phyloP scores from a whole-genome alignment of 2,797 vertebrate species.

The Neosilurus mollespiculum region DNA sequence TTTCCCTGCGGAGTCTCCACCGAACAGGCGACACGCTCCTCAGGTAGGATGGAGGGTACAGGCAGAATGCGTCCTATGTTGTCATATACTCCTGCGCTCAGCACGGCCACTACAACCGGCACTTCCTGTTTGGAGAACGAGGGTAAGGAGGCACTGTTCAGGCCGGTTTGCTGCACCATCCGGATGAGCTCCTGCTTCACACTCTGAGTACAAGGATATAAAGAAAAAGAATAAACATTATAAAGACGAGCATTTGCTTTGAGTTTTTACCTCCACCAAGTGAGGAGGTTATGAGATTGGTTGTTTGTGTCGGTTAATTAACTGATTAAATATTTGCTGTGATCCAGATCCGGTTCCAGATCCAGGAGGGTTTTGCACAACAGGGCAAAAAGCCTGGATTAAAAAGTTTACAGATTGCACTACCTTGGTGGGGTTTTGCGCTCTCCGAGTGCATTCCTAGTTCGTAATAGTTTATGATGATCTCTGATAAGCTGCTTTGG shows the following conservation, averaged over 20 bases:
- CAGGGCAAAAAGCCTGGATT: too few species aligned
- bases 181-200: conserved; percentile 88
- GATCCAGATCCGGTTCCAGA: too few species aligned
- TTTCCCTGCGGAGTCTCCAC: conserved; percentile 93
- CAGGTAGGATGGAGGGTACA: conserved; percentile 84
- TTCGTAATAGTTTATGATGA: not conserved
- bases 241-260: not conserved
- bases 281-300: too few species aligned
- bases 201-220: conserved; percentile 70
- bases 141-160: conserved; percentile 60
- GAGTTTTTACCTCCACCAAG: not conserved
- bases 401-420: too few species aligned
- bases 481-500: not conserved
- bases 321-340: too few species aligned
- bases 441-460: too few species aligned
- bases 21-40: conserved; percentile 83
- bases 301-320: too few species aligned
- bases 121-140: conserved; percentile 76
- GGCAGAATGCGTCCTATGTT: conserved; percentile 84
- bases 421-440: too few species aligned
- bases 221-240: not conserved
- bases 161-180: conserved; percentile 90
- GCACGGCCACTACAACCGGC: conserved; percentile 84
- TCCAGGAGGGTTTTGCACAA: too few species aligned
- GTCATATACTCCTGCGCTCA: conserved; percentile 93